Base-by-base conservation (phyloP, 2,113 vertebrate genomes). In the Corythoichthys intestinalis region DNA sequence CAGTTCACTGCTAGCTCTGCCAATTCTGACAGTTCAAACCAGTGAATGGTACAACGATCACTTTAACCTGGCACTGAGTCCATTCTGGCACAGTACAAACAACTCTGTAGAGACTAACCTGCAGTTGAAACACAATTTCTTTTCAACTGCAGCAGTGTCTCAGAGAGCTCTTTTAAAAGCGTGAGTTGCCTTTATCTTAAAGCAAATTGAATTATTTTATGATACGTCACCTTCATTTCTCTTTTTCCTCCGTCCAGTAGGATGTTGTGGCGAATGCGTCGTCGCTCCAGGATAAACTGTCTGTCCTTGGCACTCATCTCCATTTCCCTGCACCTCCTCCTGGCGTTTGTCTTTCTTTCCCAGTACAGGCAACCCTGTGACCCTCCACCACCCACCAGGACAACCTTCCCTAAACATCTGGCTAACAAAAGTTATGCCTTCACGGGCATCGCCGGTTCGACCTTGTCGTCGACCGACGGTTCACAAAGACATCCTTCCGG, bases 301-400 rank as follows among this genome's bases (percentile, higher is more conserved):
- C 79, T 91, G 13, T 74, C 88, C 66, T 84, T 94, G 69, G 74
- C 92, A 49, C 72, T 90, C 62, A 53, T 90, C 76, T 79, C 86
- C 11, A 52, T 94, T 79, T 76, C 88, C 34, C 69, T 94, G 54
- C 91, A 93, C 74, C 76, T 94, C 75, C 79, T 78, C 10, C 76
- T 93, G 79, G 87, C 84, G 37, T 70, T 93, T 28, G 54, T 81
- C 44, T 79, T 89, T 28, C 57, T 87, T 77, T 7, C 41, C 57
- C 4, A 72, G 35, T 66, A 71, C 78, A 9, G 65, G 34, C 63
- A 8, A 0, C 59, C 83, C 66, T 90, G 90, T 34, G 84, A 80
- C 64, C 17, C 76, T 59, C 72, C 17, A 2, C 56, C 14, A 58
- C 17, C 50, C 2, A 57, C 74, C 53, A 63, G 54, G 60, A 65